phyloP scores from a whole-genome alignment of 2,113 vertebrate species.

The Bufo bufo region DNA sequence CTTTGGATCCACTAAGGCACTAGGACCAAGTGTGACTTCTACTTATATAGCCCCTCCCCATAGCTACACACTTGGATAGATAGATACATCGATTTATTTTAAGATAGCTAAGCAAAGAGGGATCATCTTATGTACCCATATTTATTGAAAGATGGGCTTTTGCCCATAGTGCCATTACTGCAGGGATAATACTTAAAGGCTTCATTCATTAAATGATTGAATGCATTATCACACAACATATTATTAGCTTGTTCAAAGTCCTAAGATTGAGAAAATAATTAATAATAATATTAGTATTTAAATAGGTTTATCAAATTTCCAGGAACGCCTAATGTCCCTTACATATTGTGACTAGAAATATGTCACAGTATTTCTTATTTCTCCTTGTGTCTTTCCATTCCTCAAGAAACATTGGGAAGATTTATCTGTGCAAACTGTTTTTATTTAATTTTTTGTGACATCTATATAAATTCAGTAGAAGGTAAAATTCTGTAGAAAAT shows the following conservation, averaged over 20 bases:
- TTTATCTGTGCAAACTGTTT: not conserved
- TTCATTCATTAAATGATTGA: constrained; percentile 29
- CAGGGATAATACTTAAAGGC: constrained; percentile 21
- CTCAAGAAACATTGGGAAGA: not conserved
- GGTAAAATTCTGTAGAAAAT: too few relatives aligned
- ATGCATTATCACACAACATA: constrained; percentile 9
- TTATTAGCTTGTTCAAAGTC: constrained; percentile 40
- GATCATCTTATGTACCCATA: not conserved
- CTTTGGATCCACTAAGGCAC: too few relatives aligned
- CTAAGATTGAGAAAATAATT: not conserved
- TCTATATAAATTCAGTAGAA: too few relatives aligned
- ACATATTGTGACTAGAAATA: not conserved
- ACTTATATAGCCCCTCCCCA: too few relatives aligned
- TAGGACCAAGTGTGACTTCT: too few relatives aligned
- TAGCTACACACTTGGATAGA: too few relatives aligned
- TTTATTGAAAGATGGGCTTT: constrained; percentile 13
- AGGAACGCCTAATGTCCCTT: not conserved
- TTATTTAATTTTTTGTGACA: too few relatives aligned
- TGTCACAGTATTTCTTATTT: constrained; percentile 4
- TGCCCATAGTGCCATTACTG: constrained; percentile 3
- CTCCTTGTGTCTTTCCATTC: not conserved
- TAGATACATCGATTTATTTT: not conserved
- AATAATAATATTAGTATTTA: constrained; percentile 50
- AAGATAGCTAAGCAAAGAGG: not conserved
- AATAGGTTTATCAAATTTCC: constrained; percentile 32